phyloP scores from a whole-genome alignment of 2,888 invertebrate species.

The Homarus gammarus region DNA sequence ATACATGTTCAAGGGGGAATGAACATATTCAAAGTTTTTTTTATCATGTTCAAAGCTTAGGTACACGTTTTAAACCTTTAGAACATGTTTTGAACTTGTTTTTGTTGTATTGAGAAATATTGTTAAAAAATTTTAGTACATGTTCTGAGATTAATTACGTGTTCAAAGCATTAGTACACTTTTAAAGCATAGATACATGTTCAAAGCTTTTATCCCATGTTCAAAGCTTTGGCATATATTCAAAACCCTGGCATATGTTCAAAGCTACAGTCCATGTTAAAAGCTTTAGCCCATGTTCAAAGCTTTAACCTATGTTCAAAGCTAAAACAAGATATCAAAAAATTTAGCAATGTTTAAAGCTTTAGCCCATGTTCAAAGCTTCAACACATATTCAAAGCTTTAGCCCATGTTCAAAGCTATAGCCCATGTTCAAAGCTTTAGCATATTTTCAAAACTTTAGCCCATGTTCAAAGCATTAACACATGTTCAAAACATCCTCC shows the following conservation, averaged over 20 bases:
- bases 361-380: slow-evolving; percentile 35
- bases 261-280: slow-evolving; percentile 16
- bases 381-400: slow-evolving; percentile 16
- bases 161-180: slow-evolving; percentile 35
- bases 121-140: slow-evolving; percentile 17
- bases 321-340: not conserved
- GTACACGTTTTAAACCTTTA: not conserved
- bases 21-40: slow-evolving; percentile 27
- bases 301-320: slow-evolving; percentile 12
- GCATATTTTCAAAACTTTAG: not conserved
- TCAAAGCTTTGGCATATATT: slow-evolving; percentile 46
- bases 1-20: not conserved
- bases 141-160: not conserved
- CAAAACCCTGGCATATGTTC: slow-evolving; percentile 10
- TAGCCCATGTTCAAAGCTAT: slow-evolving; percentile 36
- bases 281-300: slow-evolving; percentile 14
- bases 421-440: slow-evolving; percentile 32
- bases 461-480: not conserved
- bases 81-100: slow-evolving; percentile 8
- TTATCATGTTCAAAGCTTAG: not conserved
- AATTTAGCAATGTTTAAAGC: slow-evolving; percentile 23
- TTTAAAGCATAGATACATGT: slow-evolving; percentile 21
- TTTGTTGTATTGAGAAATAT: too few relatives aligned
- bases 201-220: slow-evolving; percentile 46
- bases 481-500: not conserved